Percentiles rank a stretch among this genome's conserved stretches.
Conservation (phyloP, 1,140 invertebrate species). For the Cydia strobilella region DNA sequence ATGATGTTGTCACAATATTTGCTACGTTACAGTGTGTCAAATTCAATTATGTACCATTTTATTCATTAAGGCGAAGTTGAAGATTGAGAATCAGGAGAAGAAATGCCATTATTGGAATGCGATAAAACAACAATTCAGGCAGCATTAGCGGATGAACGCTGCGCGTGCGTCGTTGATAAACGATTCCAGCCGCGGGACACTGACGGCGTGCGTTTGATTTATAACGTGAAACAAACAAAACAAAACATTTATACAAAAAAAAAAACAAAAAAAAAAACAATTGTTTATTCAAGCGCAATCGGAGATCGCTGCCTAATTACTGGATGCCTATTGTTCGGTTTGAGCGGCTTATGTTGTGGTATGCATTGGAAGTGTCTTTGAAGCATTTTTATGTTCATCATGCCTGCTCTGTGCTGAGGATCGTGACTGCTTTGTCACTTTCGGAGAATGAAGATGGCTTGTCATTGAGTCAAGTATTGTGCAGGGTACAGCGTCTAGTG, state of each 20-base stretch:
- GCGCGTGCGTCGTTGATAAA: constrained; percentile 67
- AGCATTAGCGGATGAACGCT: constrained; percentile 62
- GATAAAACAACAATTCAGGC: constrained; percentile 77
- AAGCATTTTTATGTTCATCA: background rate
- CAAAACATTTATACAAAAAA: constrained; percentile 32
- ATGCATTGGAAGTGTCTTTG: constrained; percentile 23
- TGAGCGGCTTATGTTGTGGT: constrained; percentile 12
- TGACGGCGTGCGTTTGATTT: constrained; percentile 74
- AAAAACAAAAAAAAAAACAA: constrained; percentile 51
- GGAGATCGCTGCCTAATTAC: constrained; percentile 58
- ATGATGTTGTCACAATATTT: too few relatives aligned
- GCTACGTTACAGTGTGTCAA: too few relatives aligned
- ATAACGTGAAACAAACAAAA: constrained; percentile 74
- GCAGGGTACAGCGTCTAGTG: too few relatives aligned
- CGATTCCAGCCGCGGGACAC: constrained; percentile 61
- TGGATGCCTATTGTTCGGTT: constrained; percentile 38
- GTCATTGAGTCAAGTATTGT: too few relatives aligned
- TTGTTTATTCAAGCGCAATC: constrained; percentile 74
- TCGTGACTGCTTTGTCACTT: background rate
- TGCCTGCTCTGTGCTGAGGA: background rate
- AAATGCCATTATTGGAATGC: constrained; percentile 60
- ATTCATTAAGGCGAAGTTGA: too few relatives aligned
- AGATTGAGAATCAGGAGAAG: background rate
- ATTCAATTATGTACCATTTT: too few relatives aligned
- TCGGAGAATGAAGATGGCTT: background rate